phyloP scores from a whole-genome alignment of 2,888 invertebrate species.

The Plagiodera versicolora region DNA sequence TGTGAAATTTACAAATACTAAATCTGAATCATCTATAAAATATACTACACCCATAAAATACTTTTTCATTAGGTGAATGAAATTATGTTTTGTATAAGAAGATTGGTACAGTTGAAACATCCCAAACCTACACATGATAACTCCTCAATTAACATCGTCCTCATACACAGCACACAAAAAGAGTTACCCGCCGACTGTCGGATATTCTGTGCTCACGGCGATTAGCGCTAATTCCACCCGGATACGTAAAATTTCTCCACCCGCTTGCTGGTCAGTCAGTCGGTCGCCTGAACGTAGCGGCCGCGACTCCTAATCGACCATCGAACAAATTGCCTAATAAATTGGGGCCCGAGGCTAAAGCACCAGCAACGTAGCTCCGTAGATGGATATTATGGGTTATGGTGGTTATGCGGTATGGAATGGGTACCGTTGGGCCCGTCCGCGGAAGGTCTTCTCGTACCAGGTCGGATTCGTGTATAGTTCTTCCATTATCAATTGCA shows the following conservation, averaged over 20 bases:
- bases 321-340: conserved; percentile 29
- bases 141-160: too few species aligned
- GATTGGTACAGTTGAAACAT: too few species aligned
- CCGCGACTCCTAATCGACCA: conserved; percentile 21
- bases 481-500: too few species aligned
- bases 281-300: conserved; percentile 20
- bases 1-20: too few species aligned
- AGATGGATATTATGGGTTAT: conserved; percentile 18
- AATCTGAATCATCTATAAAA: too few species aligned
- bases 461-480: conserved; percentile 1
- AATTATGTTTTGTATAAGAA: too few species aligned
- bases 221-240: conserved; percentile 7
- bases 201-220: not conserved
- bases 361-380: not conserved
- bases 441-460: conserved; percentile 8
- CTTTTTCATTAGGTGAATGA: too few species aligned
- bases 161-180: too few species aligned
- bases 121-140: too few species aligned
- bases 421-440: conserved; percentile 1
- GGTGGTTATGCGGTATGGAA: not conserved
- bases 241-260: conserved; percentile 14
- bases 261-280: not conserved
- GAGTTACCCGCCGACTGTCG: not conserved
- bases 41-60: too few species aligned
- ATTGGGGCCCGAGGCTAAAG: conserved; percentile 26